phyloP scores from a whole-genome alignment of 2,797 vertebrate species.

The Ceyx erithaca region DNA sequence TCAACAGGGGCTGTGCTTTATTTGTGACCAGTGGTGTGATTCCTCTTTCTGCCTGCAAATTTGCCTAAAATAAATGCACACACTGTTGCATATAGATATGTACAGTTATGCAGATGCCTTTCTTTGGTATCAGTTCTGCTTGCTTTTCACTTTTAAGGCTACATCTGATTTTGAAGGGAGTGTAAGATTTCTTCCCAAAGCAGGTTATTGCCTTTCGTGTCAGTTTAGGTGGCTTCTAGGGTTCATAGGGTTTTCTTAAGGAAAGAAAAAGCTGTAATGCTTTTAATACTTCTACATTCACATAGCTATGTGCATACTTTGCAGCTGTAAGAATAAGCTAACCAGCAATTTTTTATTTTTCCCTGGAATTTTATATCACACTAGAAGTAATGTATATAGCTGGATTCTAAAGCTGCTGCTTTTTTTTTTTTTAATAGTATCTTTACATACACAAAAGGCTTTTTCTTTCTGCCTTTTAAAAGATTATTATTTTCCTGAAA shows the following conservation, averaged over 20 bases:
- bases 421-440: neutral
- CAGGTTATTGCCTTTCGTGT: neutral
- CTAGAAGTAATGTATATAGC: neutral
- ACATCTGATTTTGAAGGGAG: neutral
- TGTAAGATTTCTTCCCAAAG: neutral
- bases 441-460: neutral
- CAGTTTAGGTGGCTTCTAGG: neutral
- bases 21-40: neutral
- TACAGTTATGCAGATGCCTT: neutral
- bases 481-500: neutral
- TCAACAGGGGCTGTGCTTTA: neutral
- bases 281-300: neutral
- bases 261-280: neutral
- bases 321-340: neutral
- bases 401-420: neutral
- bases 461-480: constrained; percentile 18
- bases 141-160: neutral
- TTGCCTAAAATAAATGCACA: neutral
- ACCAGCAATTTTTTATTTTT: neutral
- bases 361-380: neutral
- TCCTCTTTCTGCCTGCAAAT: constrained; percentile 2
- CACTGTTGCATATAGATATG: neutral
- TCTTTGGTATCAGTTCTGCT: neutral
- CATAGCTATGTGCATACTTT: neutral
- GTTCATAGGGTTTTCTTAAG: neutral